These are phyloP conservation scores for Schizaphis graminum DNA, from an alignment of 2,888 invertebrate genomes.

Conservation along the genomic window DNA sequence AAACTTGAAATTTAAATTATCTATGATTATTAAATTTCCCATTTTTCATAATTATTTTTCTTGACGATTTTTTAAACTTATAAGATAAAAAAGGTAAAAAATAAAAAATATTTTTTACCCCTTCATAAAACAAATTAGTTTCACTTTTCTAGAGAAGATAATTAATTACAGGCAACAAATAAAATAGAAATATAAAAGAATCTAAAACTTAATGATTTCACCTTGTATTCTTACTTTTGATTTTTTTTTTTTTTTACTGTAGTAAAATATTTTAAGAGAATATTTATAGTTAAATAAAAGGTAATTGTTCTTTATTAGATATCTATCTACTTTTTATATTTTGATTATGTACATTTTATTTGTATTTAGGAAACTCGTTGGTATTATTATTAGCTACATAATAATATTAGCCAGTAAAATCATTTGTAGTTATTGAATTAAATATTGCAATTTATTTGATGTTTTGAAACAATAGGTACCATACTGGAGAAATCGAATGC, in stretches of 20 bases:
- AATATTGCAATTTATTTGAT: background rate
- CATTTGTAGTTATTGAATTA: background rate
- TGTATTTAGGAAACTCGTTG: background rate
- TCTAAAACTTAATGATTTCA: background rate
- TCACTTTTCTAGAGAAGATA: no score
- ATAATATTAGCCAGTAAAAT: background rate
- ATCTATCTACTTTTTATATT: background rate
- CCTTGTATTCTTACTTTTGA: background rate
- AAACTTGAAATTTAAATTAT: no score
- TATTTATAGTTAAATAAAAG: background rate
- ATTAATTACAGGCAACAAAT: no score
- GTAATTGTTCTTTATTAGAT: background rate
- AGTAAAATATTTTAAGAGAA: background rate
- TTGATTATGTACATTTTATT: background rate
- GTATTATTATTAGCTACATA: background rate
- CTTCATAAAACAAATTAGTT: no score
- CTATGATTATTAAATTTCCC: no score
- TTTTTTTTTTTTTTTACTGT: background rate
- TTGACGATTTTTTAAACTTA: no score
- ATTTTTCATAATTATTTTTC: no score
- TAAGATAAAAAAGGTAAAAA: no score
- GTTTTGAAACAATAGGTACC: background rate
- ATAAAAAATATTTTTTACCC: no score
- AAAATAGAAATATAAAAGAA: no score
- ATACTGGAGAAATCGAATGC: constrained; percentile 1